phyloP scores from a whole-genome alignment of 2,113 vertebrate genomes.

The Protobothrops flavoviridis region DNA sequence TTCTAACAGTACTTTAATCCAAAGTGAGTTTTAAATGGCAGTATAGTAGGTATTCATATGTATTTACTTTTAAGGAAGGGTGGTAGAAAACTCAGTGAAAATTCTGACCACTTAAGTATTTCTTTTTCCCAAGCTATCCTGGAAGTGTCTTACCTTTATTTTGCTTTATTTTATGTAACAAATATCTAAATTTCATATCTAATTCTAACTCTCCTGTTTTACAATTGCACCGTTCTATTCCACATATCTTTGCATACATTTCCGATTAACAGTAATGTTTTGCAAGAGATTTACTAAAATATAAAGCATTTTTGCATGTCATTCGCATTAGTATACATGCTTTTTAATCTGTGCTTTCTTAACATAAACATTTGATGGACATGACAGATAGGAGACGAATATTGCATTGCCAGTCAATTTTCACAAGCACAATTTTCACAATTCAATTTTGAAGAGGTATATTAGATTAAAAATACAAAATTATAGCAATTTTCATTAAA shows the following conservation, averaged over 20 bases:
- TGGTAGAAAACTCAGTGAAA: not conserved
- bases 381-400: not conserved
- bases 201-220: not conserved
- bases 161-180: not conserved
- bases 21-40: not conserved
- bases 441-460: not conserved
- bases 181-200: not conserved
- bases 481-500: not conserved
- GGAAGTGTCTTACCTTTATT: not conserved
- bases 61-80: not conserved
- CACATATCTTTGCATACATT: not conserved
- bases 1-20: not conserved
- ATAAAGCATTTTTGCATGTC: not conserved
- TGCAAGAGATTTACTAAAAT: not conserved
- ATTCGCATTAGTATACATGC: not conserved
- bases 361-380: not conserved
- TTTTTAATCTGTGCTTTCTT: not conserved
- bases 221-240: not conserved
- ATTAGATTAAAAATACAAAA: not conserved
- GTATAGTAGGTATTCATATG: not conserved
- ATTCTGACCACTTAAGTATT: not conserved
- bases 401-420: not conserved
- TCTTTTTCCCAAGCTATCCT: not conserved
- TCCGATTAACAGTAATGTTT: not conserved
- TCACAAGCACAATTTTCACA: not conserved